Base-by-base conservation (phyloP, 2,888 invertebrate genomes). In the Caenorhabditis angaria region DNA sequence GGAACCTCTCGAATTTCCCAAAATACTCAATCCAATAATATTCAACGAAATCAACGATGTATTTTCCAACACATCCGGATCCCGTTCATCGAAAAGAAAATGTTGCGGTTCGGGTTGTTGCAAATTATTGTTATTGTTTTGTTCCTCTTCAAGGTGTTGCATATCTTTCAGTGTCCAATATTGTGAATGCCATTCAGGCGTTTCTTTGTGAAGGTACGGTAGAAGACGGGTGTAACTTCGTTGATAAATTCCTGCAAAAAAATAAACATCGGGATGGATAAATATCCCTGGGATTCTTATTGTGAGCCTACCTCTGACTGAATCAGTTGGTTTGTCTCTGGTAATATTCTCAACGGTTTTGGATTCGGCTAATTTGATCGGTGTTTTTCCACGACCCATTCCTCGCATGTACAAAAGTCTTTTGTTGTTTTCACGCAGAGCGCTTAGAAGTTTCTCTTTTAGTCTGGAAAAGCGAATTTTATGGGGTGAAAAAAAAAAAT, bases 241-340 rank as follows among this genome's bases (percentile, higher is more conserved):
- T 25, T 83, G 83, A 65, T 85, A 85, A 60, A 85, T 80, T 25
- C 85, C 85, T 85, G 47, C 4, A 41, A 20, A 20, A 28, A 35
- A n/a, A n/a, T n/a, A n/a, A n/a, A n/a, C n/a, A n/a, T n/a, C n/a
- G n/a, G n/a, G n/a, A n/a, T n/a, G n/a, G n/a, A n/a, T n/a, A n/a
- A n/a, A n/a, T n/a, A n/a, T n/a, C n/a, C n/a, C n/a, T n/a, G n/a
- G n/a, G n/a, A n/a, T n/a, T n/a, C n/a, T n/a, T n/a, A n/a, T n/a
- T n/a, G n/a, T n/a, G n/a, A n/a, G n/a, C n/a, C n/a, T 48, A 84
- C 85, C 85, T 81, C 83, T 80, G 48, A 83, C 81, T n/a, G 83
- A 81, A 56, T 83, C 79, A 12, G 81, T 70, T 20, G 75, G 70
- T 22, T 66, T 28, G 53, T 84, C 81, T 47, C 72, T 69, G n/a